phyloP scores from a whole-genome alignment of 2,113 vertebrate species.

The Crotalus tigris region DNA sequence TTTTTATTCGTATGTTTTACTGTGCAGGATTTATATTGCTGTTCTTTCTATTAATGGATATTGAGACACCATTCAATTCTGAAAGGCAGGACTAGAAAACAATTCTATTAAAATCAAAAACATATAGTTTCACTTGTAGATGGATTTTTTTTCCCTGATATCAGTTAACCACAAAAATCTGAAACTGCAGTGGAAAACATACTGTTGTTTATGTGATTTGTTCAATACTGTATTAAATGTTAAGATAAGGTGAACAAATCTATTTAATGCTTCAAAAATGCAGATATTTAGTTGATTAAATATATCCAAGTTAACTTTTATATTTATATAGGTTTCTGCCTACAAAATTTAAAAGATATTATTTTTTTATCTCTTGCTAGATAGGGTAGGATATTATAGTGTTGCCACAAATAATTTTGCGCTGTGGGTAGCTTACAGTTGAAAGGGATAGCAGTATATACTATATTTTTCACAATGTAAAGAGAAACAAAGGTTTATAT shows the following conservation, averaged over 20 bases:
- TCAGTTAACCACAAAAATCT: neutral
- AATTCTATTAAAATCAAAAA: neutral
- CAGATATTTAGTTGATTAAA: neutral
- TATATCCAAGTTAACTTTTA: neutral
- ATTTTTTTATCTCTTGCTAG: neutral
- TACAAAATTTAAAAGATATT: neutral
- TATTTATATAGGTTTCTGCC: neutral
- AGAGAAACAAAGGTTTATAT: neutral
- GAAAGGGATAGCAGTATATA: conserved; percentile 8
- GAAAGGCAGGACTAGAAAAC: neutral
- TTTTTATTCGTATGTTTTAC: neutral
- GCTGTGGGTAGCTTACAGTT: conserved; percentile 6
- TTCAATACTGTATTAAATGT: neutral
- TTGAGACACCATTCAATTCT: neutral
- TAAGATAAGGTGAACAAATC: neutral
- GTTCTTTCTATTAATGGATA: neutral
- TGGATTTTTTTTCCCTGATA: neutral
- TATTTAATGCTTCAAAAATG: neutral
- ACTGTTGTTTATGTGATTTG: neutral
- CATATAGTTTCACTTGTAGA: neutral
- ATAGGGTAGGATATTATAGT: neutral
- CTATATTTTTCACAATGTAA: neutral
- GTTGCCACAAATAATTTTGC: neutral
- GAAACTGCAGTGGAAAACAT: neutral
- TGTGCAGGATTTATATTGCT: neutral